These are phyloP conservation scores for Squalus acanthias DNA, from an alignment of 2,797 vertebrate species.

Conservation along the genomic window DNA sequence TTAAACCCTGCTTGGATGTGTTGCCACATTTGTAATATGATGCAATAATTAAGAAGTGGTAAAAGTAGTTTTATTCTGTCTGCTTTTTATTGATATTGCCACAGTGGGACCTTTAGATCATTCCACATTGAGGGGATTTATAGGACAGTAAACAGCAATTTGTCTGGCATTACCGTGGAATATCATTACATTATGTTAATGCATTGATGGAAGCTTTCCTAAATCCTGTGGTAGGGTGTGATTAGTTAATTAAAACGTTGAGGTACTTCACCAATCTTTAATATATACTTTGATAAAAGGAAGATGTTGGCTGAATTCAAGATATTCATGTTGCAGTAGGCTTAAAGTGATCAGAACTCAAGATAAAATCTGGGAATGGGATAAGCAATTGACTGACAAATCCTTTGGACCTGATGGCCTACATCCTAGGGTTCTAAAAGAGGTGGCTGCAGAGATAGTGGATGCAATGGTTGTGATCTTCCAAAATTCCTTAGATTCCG, in stretches of 20 bases:
- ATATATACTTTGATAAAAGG: background rate
- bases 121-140: background rate
- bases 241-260: background rate
- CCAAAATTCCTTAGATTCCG: no score
- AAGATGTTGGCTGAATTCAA: background rate
- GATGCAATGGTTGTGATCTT: no score
- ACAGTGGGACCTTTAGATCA: no score
- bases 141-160: background rate
- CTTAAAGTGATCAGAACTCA: background rate
- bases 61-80: background rate
- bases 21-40: background rate
- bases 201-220: background rate
- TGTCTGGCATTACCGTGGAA: background rate
- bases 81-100: background rate
- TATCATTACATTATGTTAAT: background rate
- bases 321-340: background rate
- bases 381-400: background rate
- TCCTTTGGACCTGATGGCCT: no score
- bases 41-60: background rate
- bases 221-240: background rate
- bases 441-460: no score
- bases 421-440: no score
- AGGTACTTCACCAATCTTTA: background rate
- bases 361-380: background rate
- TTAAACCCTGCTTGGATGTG: background rate